Percentiles rank a stretch among this genome's conserved stretches.
Conservation (phyloP, 2,113 vertebrate species). For the Talpa occidentalis region DNA sequence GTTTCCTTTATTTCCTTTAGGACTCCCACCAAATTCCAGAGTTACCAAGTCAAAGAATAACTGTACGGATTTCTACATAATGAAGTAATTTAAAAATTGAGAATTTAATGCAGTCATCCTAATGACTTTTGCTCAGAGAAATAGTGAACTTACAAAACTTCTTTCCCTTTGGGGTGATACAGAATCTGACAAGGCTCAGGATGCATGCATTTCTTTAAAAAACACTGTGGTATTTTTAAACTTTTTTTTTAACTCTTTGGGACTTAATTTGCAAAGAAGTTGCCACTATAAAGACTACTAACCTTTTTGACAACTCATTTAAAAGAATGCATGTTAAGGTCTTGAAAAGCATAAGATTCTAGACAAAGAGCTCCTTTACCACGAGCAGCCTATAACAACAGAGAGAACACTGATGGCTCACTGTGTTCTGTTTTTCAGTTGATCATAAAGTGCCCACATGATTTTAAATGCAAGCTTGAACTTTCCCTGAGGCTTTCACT, state of each 20-base stretch:
- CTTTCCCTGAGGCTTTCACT: not conserved
- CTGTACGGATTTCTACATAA: not conserved
- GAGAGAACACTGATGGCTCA: not conserved
- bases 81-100: not conserved
- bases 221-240: not conserved
- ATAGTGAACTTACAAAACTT: not conserved
- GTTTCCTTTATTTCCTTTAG: not conserved
- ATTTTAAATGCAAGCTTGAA: not conserved
- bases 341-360: not conserved
- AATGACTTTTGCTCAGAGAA: slow-evolving; percentile 7
- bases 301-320: not conserved
- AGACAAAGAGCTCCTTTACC: not conserved
- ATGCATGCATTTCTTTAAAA: not conserved
- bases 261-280: not conserved
- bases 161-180: not conserved
- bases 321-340: not conserved
- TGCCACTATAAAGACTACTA: rapidly evolving
- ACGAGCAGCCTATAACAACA: rapidly evolving
- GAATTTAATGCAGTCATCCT: not conserved
- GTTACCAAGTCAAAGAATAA: not conserved
- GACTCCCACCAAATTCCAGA: not conserved
- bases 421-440: not conserved
- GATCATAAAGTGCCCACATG: not conserved
- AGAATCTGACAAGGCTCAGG: not conserved
- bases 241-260: not conserved